These are phyloP conservation scores for Cryptotermes secundus DNA, from an alignment of 1,140 invertebrate genomes.

Conservation along the genomic window DNA sequence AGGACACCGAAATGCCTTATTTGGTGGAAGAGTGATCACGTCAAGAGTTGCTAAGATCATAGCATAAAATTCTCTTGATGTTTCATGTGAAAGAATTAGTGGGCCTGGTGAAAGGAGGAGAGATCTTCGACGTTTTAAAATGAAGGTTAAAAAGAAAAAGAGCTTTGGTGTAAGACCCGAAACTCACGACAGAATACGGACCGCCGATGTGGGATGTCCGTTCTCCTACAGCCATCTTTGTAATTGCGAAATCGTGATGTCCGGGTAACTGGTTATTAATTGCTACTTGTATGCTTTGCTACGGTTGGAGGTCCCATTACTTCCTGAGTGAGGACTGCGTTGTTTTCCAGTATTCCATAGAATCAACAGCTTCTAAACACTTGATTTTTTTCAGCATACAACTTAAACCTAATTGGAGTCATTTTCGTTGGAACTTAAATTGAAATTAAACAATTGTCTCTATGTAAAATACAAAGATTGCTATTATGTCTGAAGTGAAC, in stretches of 20 bases:
- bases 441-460: no score
- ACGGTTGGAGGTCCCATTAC: background rate
- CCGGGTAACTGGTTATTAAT: background rate
- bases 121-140: background rate
- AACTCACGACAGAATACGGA: background rate
- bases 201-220: background rate
- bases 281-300: background rate
- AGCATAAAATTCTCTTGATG: no score
- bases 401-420: no score
- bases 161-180: background rate
- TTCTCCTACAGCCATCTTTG: background rate
- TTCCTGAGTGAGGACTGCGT: background rate
- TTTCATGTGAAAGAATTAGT: background rate
- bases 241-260: background rate
- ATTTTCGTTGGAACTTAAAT: no score
- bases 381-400: no score
- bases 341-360: no score
- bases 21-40: no score
- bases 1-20: no score
- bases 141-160: background rate
- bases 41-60: no score
- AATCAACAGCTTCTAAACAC: no score
- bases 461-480: no score
- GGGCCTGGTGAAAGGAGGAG: background rate
- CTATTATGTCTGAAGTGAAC: no score